Evolutionary conservation across 2,888 invertebrate genomes (phyloP).

Genomic region (Tetramorium bicarinatum): DNA sequence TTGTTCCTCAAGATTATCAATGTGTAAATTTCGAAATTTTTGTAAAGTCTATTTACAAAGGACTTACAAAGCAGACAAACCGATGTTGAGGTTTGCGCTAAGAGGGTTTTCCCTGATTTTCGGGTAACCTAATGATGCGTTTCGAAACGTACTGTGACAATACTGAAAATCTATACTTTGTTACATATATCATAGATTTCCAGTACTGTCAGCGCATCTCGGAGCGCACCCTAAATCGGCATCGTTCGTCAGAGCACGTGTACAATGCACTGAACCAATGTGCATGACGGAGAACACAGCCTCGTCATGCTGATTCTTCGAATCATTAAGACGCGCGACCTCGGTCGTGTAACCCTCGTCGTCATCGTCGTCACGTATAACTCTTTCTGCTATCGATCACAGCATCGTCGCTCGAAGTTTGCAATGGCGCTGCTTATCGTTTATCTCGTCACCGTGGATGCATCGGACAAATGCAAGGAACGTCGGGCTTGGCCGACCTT

Average conservation of each 20-base stretch:
- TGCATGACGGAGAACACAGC: constrained; percentile 46
- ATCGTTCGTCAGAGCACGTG: background rate
- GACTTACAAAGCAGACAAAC: background rate
- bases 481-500: constrained; percentile 49
- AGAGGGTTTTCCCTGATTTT: background rate
- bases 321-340: constrained; percentile 71
- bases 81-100: background rate
- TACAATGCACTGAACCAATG: constrained; percentile 52
- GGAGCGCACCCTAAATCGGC: constrained; percentile 8
- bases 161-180: background rate
- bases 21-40: background rate
- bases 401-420: constrained; percentile 62
- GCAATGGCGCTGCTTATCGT: constrained; percentile 59
- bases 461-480: constrained; percentile 60
- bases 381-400: constrained; percentile 69
- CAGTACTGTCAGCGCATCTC: background rate
- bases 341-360: constrained; percentile 62
- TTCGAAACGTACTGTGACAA: background rate
- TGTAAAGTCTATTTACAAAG: background rate
- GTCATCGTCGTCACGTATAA: constrained; percentile 54
- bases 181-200: background rate
- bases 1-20: background rate
- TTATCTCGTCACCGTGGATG: constrained; percentile 62
- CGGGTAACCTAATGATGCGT: background rate
- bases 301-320: constrained; percentile 71